Evolutionary conservation across 2,888 invertebrate species (phyloP), one percentile per base, ranked within the genome.

Genomic region (Dicycla oo): DNA sequence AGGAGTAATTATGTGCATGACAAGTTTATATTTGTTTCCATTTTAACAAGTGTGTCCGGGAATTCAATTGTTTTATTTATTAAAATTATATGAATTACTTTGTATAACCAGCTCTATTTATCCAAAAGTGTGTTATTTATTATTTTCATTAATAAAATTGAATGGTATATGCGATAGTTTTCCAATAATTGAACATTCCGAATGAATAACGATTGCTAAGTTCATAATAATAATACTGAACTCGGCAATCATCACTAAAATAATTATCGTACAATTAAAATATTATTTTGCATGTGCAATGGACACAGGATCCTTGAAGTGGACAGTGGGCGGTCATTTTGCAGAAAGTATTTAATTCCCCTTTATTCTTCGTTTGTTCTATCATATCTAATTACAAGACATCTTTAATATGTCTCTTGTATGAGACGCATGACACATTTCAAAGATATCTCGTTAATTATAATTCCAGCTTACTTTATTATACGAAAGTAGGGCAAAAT

Each of bases 281-380:
- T 34, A 56, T 56, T 56, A 34, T 56, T 20, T 56, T 13, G 20
- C 20, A 23, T 23, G 13, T 45, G 45, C 30, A 61, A 61, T 45
- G 45, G 61, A 61, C 10, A 61, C 45, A 30, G 15, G 8, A 30
- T n/a, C 45, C 20, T 45, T 45, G 43, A 54, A 81, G 53, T 81
- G 69, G 78, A 7, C 73, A 68, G 11, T 60, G 61, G 77, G 72
- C 60, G 67, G 62, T 11, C 3, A 53, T 58, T 69, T 58, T 76
- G 58, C 69, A 73, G 60, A 78, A 79, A 71, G 43, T 78, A 73
- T 72, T 81, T 77, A 60, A 83, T 69, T 75, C 70, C 53, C 79
- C 73, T 58, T 80, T 80, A 78, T 66, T 75, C 72, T 73, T 80
- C 73, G 64, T 78, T 81, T 78, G 72, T 81, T 75, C 66, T 73